Evolutionary conservation across 92 coral and sea anemone species (phyloP), one percentile per base, ranked within the genome.

Genomic region (Siderastrea siderea): DNA sequence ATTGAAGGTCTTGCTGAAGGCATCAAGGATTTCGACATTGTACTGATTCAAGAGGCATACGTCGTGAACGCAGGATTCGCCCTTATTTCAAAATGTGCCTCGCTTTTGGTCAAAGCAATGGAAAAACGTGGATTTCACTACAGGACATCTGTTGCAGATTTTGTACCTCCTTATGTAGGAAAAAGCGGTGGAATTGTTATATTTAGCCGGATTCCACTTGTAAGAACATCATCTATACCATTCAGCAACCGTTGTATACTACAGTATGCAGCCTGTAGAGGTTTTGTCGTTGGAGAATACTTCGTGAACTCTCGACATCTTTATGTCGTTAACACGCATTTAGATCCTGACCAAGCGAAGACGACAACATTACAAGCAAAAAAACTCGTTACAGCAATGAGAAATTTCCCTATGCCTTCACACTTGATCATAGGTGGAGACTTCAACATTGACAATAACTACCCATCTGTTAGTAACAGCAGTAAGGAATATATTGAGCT

Each of bases 391-490:
- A 61, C 49, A 14, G 55, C 83, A 8, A 74, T 89, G 46, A 59
- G 60, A 46, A 71, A 84, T 1, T 60, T 86, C 0, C 80, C 92
- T 3, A 57, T 38, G 68, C 47, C 89, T 4, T 71, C 97, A 57
- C 84, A 79, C 60, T 9, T 94, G n/a, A 71, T 96, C 46, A 90
- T 91, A 1, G 97, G 93, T 38, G 98, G 98, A 64, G 98, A 96
- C 82, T 92, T 92, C 47, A 94, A 94, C 66, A 89, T 96, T 46
- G 88, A 92, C 68, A 94, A 92, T 15, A 79, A 84, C 16, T 78
- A 87, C 19, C 93, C 94, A 3, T 74, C 57, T 15, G 38, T 26
- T 19, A 61, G 26, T 61, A 61, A 13, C 17, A 13, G 66, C 14
- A 61, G 66, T 61, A 7, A 61, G 16, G 66, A 61, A 13, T 61